These are phyloP conservation scores for Onychomys torridus DNA, from an alignment of 2,797 vertebrate species.

Conservation along the genomic window DNA sequence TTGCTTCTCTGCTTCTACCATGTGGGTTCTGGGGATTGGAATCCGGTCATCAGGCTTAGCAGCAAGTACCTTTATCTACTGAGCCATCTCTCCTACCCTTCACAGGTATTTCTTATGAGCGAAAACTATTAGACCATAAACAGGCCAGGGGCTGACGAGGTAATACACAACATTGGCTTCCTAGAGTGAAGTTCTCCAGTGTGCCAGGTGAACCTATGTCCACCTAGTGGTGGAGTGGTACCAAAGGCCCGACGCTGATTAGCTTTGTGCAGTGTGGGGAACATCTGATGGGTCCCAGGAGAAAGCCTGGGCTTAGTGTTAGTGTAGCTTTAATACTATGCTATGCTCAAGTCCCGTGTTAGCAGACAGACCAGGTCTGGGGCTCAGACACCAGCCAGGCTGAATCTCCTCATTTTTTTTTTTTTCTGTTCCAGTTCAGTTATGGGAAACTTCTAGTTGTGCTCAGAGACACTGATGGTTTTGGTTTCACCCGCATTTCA, in stretches of 20 bases:
- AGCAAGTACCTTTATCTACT: neutral
- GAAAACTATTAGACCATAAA: neutral
- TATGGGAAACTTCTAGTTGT: neutral
- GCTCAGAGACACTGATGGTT: conserved; percentile 5
- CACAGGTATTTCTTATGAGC: neutral
- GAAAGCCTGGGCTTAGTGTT: neutral
- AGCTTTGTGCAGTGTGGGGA: neutral
- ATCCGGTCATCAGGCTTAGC: neutral
- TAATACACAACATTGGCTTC: neutral
- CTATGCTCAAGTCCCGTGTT: too few relatives aligned
- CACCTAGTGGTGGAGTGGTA: neutral
- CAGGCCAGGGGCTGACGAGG: neutral
- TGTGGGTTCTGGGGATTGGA: too few relatives aligned
- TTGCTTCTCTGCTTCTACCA: neutral
- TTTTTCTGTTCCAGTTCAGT: neutral
- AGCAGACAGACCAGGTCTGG: too few relatives aligned
- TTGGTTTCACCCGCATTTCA: neutral
- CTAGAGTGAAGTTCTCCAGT: neutral
- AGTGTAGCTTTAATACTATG: too few relatives aligned
- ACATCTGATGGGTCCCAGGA: neutral
- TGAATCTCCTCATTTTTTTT: neutral
- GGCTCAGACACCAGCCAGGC: neutral
- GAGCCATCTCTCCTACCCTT: neutral
- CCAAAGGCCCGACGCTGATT: neutral
- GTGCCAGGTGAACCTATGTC: neutral